Base-by-base conservation (phyloP, 1,140 invertebrate genomes). In the Hermetia illucens region DNA sequence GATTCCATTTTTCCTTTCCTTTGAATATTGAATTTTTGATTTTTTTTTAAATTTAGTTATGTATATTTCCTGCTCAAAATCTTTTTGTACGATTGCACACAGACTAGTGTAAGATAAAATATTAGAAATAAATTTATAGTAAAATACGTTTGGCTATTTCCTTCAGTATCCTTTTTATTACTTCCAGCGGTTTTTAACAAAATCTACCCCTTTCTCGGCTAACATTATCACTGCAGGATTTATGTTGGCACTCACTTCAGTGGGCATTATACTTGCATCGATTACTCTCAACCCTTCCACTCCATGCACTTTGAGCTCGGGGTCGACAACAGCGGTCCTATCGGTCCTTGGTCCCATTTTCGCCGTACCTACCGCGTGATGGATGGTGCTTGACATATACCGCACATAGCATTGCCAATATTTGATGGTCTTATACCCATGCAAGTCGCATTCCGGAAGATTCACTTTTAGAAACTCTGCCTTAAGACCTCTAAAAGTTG, bases 271-370 rank as follows among this genome's bases (percentile, higher is more conserved):
- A 18, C 34, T 32, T 3, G 78, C 79, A 60, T 86, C 81, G 1
- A 75, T 66, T 2, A 86, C 77, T 48, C 81, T 63, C 6, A 84
- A 48, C n/a, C 70, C 66, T 10, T 55, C 48, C 0, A 81, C 56
- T 0, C 75, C 72, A 47, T 70, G 62, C 4, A 69, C 64, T 43
- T 52, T 57, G n/a, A 71, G 49, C 47, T 53, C 50, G 5, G 60
- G 44, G 46, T 75, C 67, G 0, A 79, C 74, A 0, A 79, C 75
- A 21, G 73, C 64, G 40, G 57, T 53, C 3, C 47, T 45, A 46
- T 75, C 66, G 20, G 45, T 43, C 0, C 42, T 38, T 0, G 64
- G 62, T 3, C 74, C 76, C 75, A 79, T 78, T 43, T 70, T 71
- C 42, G 71, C 75, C 2, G 70, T 71, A 0, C 72, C 70, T 0